phyloP scores from a whole-genome alignment of 2,113 vertebrate genomes.

The Meles meles region DNA sequence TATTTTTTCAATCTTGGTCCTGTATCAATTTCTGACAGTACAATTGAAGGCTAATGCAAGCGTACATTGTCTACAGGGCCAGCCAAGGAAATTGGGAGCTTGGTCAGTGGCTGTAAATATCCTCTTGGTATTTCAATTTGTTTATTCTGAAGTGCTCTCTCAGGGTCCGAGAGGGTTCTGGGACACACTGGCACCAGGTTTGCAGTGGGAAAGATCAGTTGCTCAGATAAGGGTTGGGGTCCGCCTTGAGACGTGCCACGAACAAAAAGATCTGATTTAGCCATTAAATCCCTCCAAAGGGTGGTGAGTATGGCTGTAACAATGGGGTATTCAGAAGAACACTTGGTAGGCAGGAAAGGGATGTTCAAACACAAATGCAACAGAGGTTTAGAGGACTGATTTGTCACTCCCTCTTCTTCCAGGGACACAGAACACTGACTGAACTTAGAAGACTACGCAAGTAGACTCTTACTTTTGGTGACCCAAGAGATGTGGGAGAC shows the following conservation, averaged over 20 bases:
- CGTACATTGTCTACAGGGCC: constrained; percentile 81
- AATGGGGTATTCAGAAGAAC: constrained; percentile 83
- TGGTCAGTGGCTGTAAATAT: constrained; percentile 86
- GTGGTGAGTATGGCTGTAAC: constrained; percentile 79
- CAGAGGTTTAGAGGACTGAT: constrained; percentile 32
- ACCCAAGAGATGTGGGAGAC: background rate
- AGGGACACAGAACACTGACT: background rate
- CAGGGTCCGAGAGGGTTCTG: constrained; percentile 68
- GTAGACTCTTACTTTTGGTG: background rate
- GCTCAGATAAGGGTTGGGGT: constrained; percentile 85
- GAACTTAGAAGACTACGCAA: background rate
- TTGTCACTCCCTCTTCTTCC: constrained; percentile 48
- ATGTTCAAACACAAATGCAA: constrained; percentile 75
- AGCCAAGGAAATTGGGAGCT: constrained; percentile 83
- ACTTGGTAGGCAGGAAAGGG: constrained; percentile 83
- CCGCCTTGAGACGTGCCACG: constrained; percentile 82
- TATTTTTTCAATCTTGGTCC: constrained; percentile 80
- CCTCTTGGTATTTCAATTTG: constrained; percentile 80
- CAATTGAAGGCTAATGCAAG: constrained; percentile 69
- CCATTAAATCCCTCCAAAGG: constrained; percentile 82
- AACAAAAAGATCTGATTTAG: constrained; percentile 80
- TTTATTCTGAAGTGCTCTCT: constrained; percentile 80
- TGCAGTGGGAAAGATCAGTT: constrained; percentile 86
- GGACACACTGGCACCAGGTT: constrained; percentile 92
- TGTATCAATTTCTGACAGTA: constrained; percentile 80